A percentile compares a stretch with the other conserved stretches of the same genome.
phyloP scores from a whole-genome alignment of 2,888 invertebrate species.

The Platynereis dumerilii region DNA sequence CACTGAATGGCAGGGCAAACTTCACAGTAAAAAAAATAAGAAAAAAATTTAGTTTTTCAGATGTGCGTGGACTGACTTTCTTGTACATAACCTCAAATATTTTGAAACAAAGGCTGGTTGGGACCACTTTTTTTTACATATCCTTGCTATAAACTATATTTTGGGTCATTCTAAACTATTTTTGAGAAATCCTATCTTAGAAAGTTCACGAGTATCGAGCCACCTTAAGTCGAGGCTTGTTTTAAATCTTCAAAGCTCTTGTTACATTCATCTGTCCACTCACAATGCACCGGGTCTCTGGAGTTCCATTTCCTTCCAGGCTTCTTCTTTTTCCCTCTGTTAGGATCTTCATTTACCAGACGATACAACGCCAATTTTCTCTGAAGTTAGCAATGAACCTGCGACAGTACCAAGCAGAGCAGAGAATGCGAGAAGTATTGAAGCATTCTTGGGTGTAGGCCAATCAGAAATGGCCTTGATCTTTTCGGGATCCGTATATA shows the following conservation, averaged over 20 bases:
- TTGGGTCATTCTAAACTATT: too few species aligned
- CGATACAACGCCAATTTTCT: neutral
- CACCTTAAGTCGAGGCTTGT: neutral
- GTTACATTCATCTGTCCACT: neutral
- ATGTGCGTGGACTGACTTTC: too few species aligned
- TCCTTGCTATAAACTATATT: too few species aligned
- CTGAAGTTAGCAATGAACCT: neutral
- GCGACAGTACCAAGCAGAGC: neutral
- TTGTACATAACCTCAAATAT: too few species aligned
- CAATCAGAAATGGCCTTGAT: neutral
- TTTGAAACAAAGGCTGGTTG: too few species aligned
- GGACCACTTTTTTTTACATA: too few species aligned
- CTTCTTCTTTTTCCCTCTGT: neutral
- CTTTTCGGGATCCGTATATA: conserved; percentile 12
- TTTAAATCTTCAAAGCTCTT: conserved; percentile 1
- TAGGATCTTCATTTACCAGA: conserved; percentile 1
- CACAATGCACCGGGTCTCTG: neutral
- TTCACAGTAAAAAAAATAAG: too few species aligned
- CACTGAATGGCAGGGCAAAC: too few species aligned
- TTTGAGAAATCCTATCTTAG: too few species aligned
- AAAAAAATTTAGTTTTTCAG: too few species aligned
- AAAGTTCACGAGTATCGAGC: too few species aligned
- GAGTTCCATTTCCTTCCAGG: conserved; percentile 6
- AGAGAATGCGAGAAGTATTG: neutral
- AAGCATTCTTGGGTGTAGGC: conserved; percentile 5